phyloP scores from a whole-genome alignment of 2,888 invertebrate species.

The Altica lythri region DNA sequence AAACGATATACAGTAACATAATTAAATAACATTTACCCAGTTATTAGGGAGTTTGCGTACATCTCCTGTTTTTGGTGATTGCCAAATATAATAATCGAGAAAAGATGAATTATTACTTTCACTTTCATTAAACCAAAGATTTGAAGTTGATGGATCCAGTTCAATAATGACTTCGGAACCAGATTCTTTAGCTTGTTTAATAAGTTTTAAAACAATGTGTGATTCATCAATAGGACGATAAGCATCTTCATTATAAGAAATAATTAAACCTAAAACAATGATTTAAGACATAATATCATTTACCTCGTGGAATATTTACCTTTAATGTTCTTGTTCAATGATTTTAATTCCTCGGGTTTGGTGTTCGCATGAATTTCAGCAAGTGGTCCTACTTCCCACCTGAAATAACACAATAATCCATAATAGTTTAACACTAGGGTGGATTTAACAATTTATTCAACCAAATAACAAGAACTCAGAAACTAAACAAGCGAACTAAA shows the following conservation, averaged over 20 bases:
- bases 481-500: too few relatives aligned
- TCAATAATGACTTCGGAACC: slow-evolving; percentile 71
- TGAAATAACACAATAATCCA: slow-evolving; percentile 37
- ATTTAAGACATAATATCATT: too few relatives aligned
- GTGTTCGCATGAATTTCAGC: slow-evolving; percentile 64
- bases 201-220: slow-evolving; percentile 58
- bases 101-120: slow-evolving; percentile 64
- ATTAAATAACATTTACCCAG: slow-evolving; percentile 63
- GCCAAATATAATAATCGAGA: slow-evolving; percentile 82
- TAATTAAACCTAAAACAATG: slow-evolving; percentile 58
- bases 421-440: not conserved
- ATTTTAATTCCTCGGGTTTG: slow-evolving; percentile 47
- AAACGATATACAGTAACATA: too few relatives aligned
- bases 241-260: slow-evolving; percentile 65
- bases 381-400: slow-evolving; percentile 79
- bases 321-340: slow-evolving; percentile 59
- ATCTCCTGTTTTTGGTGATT: slow-evolving; percentile 54
- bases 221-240: slow-evolving; percentile 65
- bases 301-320: too few relatives aligned
- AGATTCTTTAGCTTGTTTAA: slow-evolving; percentile 59
- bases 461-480: not conserved
- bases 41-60: slow-evolving; percentile 66
- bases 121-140: slow-evolving; percentile 74
- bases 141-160: slow-evolving; percentile 75
- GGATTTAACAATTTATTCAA: too few relatives aligned